Conservation (phyloP, 2,113 vertebrate species). For the Cheilinus undulatus region DNA sequence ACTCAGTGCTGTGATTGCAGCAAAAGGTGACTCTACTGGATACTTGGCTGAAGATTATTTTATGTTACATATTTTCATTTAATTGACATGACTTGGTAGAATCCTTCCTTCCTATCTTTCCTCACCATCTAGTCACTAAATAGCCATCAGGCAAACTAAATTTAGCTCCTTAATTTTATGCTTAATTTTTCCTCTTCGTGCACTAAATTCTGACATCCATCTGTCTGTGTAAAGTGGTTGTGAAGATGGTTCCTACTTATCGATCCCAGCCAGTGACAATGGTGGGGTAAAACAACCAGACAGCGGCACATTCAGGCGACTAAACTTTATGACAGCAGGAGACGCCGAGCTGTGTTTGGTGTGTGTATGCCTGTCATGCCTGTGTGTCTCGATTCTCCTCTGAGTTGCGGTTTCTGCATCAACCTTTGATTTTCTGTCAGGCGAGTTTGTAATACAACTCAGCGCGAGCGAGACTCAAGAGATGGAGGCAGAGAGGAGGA, state of each 20-base stretch:
- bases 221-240: not conserved
- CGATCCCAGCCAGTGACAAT: not conserved
- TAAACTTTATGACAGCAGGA: constrained; percentile 17
- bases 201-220: not conserved
- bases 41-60: too few relatives aligned
- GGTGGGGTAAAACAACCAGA: constrained; percentile 3
- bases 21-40: too few relatives aligned
- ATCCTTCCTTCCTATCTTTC: too few relatives aligned
- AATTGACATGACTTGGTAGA: too few relatives aligned
- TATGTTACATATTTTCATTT: too few relatives aligned
- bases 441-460: constrained; percentile 56
- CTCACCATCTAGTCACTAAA: too few relatives aligned
- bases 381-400: constrained; percentile 26
- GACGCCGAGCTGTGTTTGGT: not conserved
- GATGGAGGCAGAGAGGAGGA: not conserved
- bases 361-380: constrained; percentile 11
- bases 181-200: too few relatives aligned
- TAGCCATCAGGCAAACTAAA: too few relatives aligned
- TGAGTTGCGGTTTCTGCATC: constrained; percentile 39
- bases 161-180: too few relatives aligned
- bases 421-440: constrained; percentile 66
- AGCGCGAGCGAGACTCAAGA: constrained; percentile 18
- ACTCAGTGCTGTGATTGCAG: too few relatives aligned
- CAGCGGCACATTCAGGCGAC: not conserved
- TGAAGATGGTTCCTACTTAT: not conserved